A percentile compares a stretch with the other conserved stretches of the same genome.
phyloP scores from a whole-genome alignment of 2,888 invertebrate species.

The Antheraea assamensis region DNA sequence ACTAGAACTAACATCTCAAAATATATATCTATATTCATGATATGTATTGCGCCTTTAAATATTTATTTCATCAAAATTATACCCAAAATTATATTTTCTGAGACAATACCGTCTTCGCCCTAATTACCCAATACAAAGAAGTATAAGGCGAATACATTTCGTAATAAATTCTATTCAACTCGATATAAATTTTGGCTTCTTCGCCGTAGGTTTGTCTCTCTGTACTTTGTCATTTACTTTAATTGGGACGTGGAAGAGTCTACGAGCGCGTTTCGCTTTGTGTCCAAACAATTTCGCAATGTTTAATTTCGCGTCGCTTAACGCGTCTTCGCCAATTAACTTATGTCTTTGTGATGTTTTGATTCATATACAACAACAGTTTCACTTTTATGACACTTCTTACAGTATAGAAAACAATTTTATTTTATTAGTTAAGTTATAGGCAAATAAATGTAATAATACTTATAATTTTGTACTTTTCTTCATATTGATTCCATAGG shows the following conservation, averaged over 20 bases:
- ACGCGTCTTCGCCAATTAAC: slow-evolving; percentile 41
- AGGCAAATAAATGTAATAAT: no score
- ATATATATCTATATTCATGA: no score
- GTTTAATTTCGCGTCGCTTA: slow-evolving; percentile 65
- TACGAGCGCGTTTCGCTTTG: slow-evolving; percentile 58
- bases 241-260: slow-evolving; percentile 65
- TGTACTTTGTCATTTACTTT: slow-evolving; percentile 66
- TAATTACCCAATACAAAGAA: slow-evolving; percentile 28
- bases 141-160: slow-evolving; percentile 32
- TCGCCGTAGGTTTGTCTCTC: slow-evolving; percentile 42
- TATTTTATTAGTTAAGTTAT: no score
- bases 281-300: slow-evolving; percentile 67
- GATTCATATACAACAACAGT: not conserved
- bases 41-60: not conserved
- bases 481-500: not conserved
- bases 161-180: slow-evolving; percentile 38
- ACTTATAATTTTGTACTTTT: not conserved
- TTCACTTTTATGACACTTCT: not conserved
- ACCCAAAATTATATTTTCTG: not conserved
- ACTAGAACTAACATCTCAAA: no score
- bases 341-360: slow-evolving; percentile 26
- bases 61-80: not conserved
- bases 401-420: not conserved
- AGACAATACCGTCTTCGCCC: slow-evolving; percentile 16
- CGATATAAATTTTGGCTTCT: slow-evolving; percentile 47